Evolutionary conservation across 2,888 invertebrate genomes (phyloP), one percentile per base, ranked within the genome.

Genomic region (Lacanobia wlatinum): DNA sequence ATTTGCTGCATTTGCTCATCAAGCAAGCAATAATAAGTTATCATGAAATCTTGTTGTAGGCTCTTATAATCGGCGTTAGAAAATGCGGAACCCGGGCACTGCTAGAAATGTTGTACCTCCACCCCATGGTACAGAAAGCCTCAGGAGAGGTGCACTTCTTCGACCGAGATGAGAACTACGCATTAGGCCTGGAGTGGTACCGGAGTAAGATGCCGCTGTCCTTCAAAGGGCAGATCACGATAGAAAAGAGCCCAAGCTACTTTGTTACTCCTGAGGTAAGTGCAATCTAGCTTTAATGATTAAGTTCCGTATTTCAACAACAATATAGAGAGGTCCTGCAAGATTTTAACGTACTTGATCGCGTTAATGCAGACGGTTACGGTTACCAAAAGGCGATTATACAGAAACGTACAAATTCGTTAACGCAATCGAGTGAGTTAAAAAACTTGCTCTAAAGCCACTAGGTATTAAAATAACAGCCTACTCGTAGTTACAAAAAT

Each of bases 211-310:
- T 99, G 99, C 99, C 99, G 16, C 98, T 98, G 89, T 98, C 99
- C 1, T 98, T 98, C 93, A 97, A 97, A 80, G 98, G 98, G 58
- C 99, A 99, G 94, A 98, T 99, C 85, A 99, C 99, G 70, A 98
- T 99, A 87, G 99, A 99, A 94, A 99, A 99, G 95, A 99, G 99
- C 87, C 99, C 99, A 8, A 99, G 99, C 89, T 99, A 99, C 95
- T 99, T 99, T 95, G 98, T 99, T 60, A 99, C 99, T 70, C 98
- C 98, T 18, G 98, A 98, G 97, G 99, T 99, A 93, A 97, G 97
- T 21, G 21, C 43, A 23, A 28, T 18, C 1, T 14, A 34, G 0
- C 16, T 58, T 38, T 28, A 4, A 3, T 38, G 8, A 38, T 38
- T 58, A 38, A 58, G 6, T 34, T 34, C 34, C 5, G 34, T 34